Evolutionary conservation across 2,113 vertebrate species (phyloP), one percentile per base, ranked within the genome.

Genomic region (Toxostoma redivivum): DNA sequence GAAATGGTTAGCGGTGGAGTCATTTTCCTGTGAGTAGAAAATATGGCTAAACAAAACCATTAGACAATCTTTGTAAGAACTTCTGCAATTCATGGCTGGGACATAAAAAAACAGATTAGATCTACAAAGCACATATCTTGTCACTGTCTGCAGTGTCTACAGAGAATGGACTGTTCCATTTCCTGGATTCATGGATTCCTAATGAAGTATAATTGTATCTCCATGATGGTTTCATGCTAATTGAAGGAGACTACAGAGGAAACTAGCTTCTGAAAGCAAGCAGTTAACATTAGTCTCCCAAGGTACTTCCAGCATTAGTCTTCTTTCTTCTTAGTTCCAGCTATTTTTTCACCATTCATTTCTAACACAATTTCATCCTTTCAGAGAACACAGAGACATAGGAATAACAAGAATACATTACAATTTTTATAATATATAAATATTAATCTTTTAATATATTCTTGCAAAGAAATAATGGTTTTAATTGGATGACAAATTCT

Each of bases 101-200:
- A 84, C 69, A 76, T 47, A 84, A 79, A 61, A 91, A 95, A 94
- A 81, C 53, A 94, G 53, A 95, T 92, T 64, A 88, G n/a, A 66
- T 40, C 53, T 65, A 84, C 27, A 74, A 78, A 86, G 51, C 24
- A 37, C 53, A 48, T 56, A 60, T 86, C 47, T 90, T 89, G 72
- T 84, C 2, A 0, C n/a, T 91, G 80, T 79, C 83, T 96, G 56
- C 57, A 81, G 42, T 70, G 60, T 40, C 64, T 67, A 74, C 82
- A 86, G 48, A 94, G 89, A 84, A 94, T 76, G 69, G 77, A 86
- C 95, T 89, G 44, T 70, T 95, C 92, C 53, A 84, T 95, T 96
- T 95, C 91, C 95, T 93, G 65, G 45, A 91, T 94, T 91, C 83
- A 83, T 79, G 83, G 92, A 80, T 88, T 54, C 62, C 54, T 94